Base-by-base conservation (phyloP, 1,140 invertebrate species). In the Phortica variegata region DNA sequence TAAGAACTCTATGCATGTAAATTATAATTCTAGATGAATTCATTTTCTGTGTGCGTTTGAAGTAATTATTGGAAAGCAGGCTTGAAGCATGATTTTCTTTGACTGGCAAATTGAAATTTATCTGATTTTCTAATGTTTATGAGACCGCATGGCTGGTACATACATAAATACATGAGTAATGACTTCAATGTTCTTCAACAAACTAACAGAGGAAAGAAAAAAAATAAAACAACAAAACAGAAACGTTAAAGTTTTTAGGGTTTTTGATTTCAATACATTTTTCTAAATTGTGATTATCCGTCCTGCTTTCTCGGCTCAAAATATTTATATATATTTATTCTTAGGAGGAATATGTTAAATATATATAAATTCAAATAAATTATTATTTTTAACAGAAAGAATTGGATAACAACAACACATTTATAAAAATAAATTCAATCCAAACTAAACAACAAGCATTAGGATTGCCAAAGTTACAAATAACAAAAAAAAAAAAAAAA, bases 221-320 rank as follows among this genome's bases (percentile, higher is more conserved):
- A n/a, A n/a, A n/a, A n/a, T n/a, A n/a, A n/a, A n/a, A n/a, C n/a
- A n/a, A n/a, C n/a, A n/a, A n/a, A n/a, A n/a, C n/a, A 32, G 29
- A 32, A n/a, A 32, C 8, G n/a, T 9, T 9, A 32, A 32, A 9
- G 29, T 9, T 32, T 32, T 32, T 32, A n/a, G n/a, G 8, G n/a
- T 32, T 32, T 32, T 32, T 8, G 8, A n/a, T 9, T 32, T 8
- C 20, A 10, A 13, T n/a, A 29, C 2, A 20, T 19, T 43, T 44
- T 33, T 34, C 16, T 9, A 12, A 34, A n/a, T n/a, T n/a, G n/a
- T n/a, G n/a, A n/a, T n/a, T n/a, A 40, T 48, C 49, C 62, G 66
- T 74, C 71, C 71, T 74, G 71, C 71, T 74, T 74, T 74, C 71
- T 73, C 71, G 71, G 71, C 71, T 39, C 21, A 36, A 47, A 46